Percentiles rank a stretch among this genome's conserved stretches.
phyloP scores from a whole-genome alignment of 2,888 invertebrate genomes.

The Torymus aiolomorphi region DNA sequence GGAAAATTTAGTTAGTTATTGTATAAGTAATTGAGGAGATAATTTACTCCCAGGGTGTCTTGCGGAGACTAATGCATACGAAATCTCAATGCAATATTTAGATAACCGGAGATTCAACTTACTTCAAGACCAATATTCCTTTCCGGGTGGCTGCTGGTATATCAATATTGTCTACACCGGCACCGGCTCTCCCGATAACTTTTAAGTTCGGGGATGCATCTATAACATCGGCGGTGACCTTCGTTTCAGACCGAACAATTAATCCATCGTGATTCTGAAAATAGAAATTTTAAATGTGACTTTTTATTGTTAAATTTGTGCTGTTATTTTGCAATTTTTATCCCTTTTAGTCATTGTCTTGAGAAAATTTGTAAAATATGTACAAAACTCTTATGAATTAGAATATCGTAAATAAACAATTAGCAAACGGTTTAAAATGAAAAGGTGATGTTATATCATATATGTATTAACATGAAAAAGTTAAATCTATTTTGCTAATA shows the following conservation, averaged over 20 bases:
- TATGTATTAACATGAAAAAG: too few species aligned
- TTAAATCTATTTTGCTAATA: too few species aligned
- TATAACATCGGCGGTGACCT: conserved; percentile 92
- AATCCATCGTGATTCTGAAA: conserved; percentile 92
- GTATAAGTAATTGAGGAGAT: background rate
- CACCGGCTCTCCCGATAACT: conserved; percentile 97
- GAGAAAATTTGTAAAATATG: too few species aligned
- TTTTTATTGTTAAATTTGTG: too few species aligned
- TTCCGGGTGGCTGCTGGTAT: conserved; percentile 88
- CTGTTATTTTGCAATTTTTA: too few species aligned
- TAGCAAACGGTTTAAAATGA: too few species aligned
- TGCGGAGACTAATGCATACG: background rate
- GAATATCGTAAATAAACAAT: too few species aligned
- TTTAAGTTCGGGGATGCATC: conserved; percentile 85
- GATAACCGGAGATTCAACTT: conserved; percentile 72
- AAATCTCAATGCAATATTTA: background rate
- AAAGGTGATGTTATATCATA: too few species aligned
- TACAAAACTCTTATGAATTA: too few species aligned
- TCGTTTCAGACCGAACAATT: conserved; percentile 95
- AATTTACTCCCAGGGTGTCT: conserved; percentile 32
- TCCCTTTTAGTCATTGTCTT: too few species aligned
- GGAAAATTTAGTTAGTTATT: too few species aligned
- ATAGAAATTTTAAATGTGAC: conserved; percentile 3
- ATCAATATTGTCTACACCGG: conserved; percentile 99
- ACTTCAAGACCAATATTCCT: conserved; percentile 96